Base-by-base conservation (phyloP, 2,113 vertebrate species). In the Rhineura floridana region DNA sequence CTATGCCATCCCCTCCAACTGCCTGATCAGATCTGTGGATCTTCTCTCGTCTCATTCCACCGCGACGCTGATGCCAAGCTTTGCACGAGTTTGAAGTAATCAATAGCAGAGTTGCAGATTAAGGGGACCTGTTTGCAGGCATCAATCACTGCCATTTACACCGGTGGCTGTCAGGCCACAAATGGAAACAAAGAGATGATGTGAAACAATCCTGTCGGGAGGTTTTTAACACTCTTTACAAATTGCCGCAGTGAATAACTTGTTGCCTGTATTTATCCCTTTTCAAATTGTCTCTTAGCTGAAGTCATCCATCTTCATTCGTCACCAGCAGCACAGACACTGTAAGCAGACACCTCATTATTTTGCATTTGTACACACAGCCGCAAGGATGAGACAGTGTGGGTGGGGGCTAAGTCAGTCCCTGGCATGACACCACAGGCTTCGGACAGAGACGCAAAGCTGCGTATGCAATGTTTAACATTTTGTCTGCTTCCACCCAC, bases 211-310 rank as follows among this genome's bases (percentile, higher is more conserved):
- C 93, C 95, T 91, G 94, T 96, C 95, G 94, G 93, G 92, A 95
- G 96, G 93, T 93, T 96, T 96, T 96, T 95, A 96, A 93, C 86
- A 48, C 94, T 95, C 95, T 94, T 95, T 96, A 97, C 96, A 97
- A 96, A 97, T 96, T 94, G 95, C 96, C 44, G 83, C 88, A 83
- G 93, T 95, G 96, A 97, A 96, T 95, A 97, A 96, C 96, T 96
- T 96, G 94, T 96, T 96, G 96, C 95, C 94, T 96, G 94, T 97
- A 96, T 97, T 97, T 97, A 97, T 97, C 95, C 96, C 92, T 94
- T 95, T 90, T 93, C 95, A 96, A 97, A 96, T 97, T 95, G 96
- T 97, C 96, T 97, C 93, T 95, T 93, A 89, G 95, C 96, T 95
- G 90, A 91, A 91, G 95, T 96, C 96, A 97, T 97, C 96, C 84